A percentile compares a stretch with the other conserved stretches of the same genome.
Conservation (phyloP, 2,888 invertebrate genomes). For the Eupithecia vulgata region DNA sequence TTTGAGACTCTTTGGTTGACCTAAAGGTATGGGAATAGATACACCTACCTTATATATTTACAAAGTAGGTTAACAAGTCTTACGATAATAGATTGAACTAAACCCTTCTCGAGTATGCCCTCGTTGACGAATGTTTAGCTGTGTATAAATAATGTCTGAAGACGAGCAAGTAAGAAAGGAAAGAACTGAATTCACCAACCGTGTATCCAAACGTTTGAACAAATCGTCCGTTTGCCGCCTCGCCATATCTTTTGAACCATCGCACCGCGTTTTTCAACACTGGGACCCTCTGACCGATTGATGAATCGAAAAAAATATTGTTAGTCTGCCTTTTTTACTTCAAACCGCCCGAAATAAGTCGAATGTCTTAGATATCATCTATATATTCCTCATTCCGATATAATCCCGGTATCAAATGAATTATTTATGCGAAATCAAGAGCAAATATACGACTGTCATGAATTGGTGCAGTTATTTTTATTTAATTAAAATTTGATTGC, state of each 20-base stretch:
- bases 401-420: constrained; percentile 17
- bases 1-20: too few relatives aligned
- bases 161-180: not conserved
- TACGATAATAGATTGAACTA: not conserved
- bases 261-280: constrained; percentile 62
- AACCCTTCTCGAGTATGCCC: not conserved
- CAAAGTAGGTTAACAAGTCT: too few relatives aligned
- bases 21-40: too few relatives aligned
- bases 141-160: not conserved
- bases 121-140: not conserved
- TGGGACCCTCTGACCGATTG: constrained; percentile 49
- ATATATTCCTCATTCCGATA: constrained; percentile 35
- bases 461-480: constrained; percentile 12
- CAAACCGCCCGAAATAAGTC: constrained; percentile 55
- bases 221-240: constrained; percentile 76
- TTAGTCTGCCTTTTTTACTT: constrained; percentile 14
- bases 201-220: constrained; percentile 45
- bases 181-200: not conserved
- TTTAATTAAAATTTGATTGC: constrained; percentile 17
- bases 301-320: constrained; percentile 52
- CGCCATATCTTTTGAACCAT: constrained; percentile 63
- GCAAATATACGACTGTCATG: constrained; percentile 18
- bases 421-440: constrained; percentile 7
- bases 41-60: too few relatives aligned
- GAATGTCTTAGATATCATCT: constrained; percentile 54